Evolutionary conservation across 2,797 vertebrate genomes (phyloP).

Genomic region (Falco berigora): DNA sequence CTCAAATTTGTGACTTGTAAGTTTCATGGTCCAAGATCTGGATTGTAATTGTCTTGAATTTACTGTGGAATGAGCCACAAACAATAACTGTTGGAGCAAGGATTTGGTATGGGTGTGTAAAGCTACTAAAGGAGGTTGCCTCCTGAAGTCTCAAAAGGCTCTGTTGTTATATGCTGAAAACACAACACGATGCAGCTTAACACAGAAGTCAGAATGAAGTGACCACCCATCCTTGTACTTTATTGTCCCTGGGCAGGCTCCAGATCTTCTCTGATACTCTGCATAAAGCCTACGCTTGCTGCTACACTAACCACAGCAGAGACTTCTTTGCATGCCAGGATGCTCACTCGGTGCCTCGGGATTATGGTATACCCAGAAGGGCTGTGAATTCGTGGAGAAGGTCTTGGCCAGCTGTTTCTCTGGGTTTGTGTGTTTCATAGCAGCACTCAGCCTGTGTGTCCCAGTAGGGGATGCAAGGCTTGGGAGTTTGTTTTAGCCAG

Average conservation of each 20-base stretch:
- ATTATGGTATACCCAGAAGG: not conserved
- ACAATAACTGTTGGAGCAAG: not conserved
- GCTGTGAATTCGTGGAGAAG: not conserved
- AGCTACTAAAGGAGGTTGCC: not conserved
- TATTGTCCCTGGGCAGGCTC: not conserved
- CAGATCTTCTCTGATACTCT: not conserved
- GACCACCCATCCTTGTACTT: not conserved
- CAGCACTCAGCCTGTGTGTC: not conserved
- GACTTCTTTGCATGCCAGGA: fast-evolving
- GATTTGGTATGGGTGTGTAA: not conserved
- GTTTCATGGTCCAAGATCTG: not conserved
- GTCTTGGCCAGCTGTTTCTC: not conserved
- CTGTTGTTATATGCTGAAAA: not conserved
- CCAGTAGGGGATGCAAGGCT: not conserved
- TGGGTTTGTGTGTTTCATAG: not conserved
- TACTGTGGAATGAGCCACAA: not conserved
- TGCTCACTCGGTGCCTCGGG: not conserved
- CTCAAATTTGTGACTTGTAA: not conserved
- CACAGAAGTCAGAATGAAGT: not conserved
- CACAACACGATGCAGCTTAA: not conserved
- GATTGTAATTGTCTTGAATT: not conserved
- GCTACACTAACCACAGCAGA: not conserved
- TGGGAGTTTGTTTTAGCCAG: not conserved
- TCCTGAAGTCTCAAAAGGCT: not conserved
- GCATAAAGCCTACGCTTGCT: not conserved